phyloP scores from a whole-genome alignment of 1,140 invertebrate species.

The Lepeophtheirus salmonis region DNA sequence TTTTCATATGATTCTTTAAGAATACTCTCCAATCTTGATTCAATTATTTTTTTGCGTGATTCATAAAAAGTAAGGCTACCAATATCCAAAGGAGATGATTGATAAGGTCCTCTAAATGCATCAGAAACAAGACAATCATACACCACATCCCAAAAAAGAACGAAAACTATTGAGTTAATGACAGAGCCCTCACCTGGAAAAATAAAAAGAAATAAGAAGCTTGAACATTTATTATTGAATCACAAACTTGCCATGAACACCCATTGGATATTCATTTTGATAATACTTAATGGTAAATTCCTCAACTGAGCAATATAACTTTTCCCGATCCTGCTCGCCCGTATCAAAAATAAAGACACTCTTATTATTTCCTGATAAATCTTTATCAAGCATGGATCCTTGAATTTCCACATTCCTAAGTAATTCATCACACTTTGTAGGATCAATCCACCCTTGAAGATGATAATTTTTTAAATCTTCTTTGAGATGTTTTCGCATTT shows the following conservation, averaged over 20 bases:
- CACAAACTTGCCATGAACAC: constrained; percentile 37
- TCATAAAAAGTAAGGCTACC: constrained; percentile 40
- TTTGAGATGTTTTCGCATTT: neutral
- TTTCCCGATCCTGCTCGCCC: constrained; percentile 19
- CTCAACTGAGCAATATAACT: constrained; percentile 31
- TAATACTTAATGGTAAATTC: constrained; percentile 34
- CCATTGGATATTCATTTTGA: constrained; percentile 27
- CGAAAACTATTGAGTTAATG: constrained; percentile 40
- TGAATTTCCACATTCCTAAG: neutral
- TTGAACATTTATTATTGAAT: no score
- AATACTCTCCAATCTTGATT: constrained; percentile 34
- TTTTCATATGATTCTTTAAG: constrained; percentile 26
- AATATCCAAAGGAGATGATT: constrained; percentile 46
- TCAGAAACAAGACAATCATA: constrained; percentile 40
- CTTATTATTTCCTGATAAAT: constrained; percentile 18
- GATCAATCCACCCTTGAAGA: neutral
- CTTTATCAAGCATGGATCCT: neutral
- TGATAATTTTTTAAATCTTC: neutral
- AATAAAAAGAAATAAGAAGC: no score
- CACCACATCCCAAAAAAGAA: constrained; percentile 56
- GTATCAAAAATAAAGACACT: constrained; percentile 19
- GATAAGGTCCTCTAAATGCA: constrained; percentile 42
- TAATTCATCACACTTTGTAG: neutral
- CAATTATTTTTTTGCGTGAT: constrained; percentile 37
- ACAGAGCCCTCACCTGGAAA: constrained; percentile 43